Evolutionary conservation across 2,888 invertebrate species (phyloP).

Genomic region (Pollenia amentaria): DNA sequence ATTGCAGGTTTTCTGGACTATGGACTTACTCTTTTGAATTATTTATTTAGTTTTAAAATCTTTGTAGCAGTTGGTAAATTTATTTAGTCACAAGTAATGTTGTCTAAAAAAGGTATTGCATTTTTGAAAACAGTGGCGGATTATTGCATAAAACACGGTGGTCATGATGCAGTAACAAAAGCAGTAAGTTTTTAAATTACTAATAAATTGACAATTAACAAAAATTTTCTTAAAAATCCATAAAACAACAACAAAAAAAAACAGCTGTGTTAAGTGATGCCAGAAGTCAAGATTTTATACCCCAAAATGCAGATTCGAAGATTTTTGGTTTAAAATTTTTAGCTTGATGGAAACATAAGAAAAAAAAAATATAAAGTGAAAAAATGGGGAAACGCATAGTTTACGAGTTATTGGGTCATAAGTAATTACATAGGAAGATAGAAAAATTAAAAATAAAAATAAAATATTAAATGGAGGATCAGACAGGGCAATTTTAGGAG

Average conservation of each 20-base stretch:
- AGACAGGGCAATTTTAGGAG: no score
- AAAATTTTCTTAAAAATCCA: neutral
- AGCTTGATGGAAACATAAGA: no score
- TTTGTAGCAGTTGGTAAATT: neutral
- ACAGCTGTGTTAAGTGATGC: no score
- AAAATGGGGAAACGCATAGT: no score
- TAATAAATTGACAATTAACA: neutral
- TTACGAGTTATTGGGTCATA: no score
- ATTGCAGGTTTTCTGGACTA: neutral
- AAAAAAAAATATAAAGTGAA: no score
- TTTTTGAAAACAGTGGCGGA: slow-evolving; percentile 84
- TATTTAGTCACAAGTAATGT: slow-evolving; percentile 66
- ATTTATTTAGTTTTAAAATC: neutral
- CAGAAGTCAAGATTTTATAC: no score
- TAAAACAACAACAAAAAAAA: neutral
- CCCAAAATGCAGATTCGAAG: no score
- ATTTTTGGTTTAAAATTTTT: no score
- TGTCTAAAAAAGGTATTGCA: slow-evolving; percentile 80
- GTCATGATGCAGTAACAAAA: slow-evolving; percentile 72
- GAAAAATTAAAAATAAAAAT: no score
- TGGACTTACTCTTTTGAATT: slow-evolving; percentile 37
- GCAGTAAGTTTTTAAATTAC: slow-evolving; percentile 35
- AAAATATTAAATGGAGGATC: no score
- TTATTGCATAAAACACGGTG: slow-evolving; percentile 76
- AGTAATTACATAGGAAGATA: no score